These are phyloP conservation scores for Stomorhina lunata DNA, from an alignment of 2,888 invertebrate species.

Conservation along the genomic window DNA sequence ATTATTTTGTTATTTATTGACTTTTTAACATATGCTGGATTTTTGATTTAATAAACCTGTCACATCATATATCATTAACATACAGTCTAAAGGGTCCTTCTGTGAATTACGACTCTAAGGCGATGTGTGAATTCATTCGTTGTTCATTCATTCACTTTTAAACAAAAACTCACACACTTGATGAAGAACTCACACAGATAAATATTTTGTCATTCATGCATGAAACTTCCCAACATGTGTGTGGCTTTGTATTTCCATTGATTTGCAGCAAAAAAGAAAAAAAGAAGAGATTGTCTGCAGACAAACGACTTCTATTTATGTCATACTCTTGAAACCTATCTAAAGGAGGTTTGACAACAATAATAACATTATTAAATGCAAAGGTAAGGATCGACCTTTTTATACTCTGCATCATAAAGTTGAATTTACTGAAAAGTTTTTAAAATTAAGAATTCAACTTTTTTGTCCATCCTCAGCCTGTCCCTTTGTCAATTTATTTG, in stretches of 20 bases:
- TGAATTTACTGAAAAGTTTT: no score
- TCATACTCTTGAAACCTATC: conserved; percentile 26
- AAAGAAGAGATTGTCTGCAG: conserved; percentile 33
- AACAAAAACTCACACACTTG: neutral
- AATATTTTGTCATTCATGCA: conserved; percentile 42
- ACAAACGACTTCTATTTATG: conserved; percentile 60
- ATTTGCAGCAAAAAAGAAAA: conserved; percentile 40
- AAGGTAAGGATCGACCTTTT: neutral
- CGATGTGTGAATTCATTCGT: no score
- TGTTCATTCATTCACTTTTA: conserved; percentile 19
- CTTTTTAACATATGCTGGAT: no score
- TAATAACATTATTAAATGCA: conserved; percentile 1
- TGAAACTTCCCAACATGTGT: conserved; percentile 28
- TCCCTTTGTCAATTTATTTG: no score
- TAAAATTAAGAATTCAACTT: no score
- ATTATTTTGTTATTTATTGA: no score
- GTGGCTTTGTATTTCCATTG: neutral
- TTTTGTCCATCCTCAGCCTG: no score
- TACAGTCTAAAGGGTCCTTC: no score
- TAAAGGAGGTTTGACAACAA: neutral
- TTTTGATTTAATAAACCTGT: no score
- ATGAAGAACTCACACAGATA: conserved; percentile 28
- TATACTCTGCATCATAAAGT: no score
- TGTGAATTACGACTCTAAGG: neutral
- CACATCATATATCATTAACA: no score